Evolutionary conservation across 2,797 vertebrate species (phyloP).

Genomic region (Hippopotamyrus pictus): DNA sequence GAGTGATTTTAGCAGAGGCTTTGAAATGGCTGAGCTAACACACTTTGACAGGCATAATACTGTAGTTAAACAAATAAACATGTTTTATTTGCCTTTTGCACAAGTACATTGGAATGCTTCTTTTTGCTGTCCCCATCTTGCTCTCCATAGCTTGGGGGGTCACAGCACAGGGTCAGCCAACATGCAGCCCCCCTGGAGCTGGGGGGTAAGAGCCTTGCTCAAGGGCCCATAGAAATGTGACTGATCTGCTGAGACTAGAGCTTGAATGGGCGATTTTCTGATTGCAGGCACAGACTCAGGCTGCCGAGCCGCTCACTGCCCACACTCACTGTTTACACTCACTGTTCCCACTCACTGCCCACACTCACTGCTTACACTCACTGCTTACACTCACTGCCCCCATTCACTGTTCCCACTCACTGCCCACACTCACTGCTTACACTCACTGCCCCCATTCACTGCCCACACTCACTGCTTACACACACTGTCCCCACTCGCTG

Average conservation of each 20-base stretch:
- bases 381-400: no score
- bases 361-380: no score
- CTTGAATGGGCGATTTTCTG: no score
- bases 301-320: no score
- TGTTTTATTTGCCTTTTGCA: no score
- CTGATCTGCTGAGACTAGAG: neutral
- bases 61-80: neutral
- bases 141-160: neutral
- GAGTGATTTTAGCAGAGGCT: neutral
- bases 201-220: neutral
- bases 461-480: no score
- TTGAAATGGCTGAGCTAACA: neutral
- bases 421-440: no score
- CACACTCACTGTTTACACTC: neutral
- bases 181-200: neutral
- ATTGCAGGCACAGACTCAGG: no score
- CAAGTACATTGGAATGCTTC: neutral
- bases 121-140: neutral
- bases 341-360: no score
- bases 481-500: no score
- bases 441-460: no score
- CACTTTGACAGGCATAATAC: neutral
- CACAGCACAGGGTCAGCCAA: neutral
- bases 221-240: neutral
- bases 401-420: no score